Conservation (phyloP, 2,113 vertebrate species). For the Athene cunicularia region DNA sequence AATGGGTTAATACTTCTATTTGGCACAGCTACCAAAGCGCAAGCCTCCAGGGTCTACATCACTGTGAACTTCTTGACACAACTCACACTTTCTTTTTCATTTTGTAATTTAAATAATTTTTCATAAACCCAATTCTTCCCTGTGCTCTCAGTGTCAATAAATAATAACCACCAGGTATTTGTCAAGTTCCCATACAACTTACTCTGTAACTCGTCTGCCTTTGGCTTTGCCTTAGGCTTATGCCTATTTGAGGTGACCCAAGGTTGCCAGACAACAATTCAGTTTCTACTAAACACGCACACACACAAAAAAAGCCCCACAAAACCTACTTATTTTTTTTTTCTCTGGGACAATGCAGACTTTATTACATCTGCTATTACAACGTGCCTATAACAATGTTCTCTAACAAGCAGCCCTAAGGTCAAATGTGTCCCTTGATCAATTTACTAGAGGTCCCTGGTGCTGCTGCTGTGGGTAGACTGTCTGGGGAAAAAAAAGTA, state of each 20-base stretch:
- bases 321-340: not conserved
- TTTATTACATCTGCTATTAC: constrained; percentile 59
- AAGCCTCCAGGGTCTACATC: not conserved
- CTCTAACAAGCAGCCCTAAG: constrained; percentile 61
- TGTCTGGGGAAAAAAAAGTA: not conserved
- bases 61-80: not conserved
- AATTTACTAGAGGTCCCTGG: constrained; percentile 46
- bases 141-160: not conserved
- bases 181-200: not conserved
- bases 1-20: too few species aligned
- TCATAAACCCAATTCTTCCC: not conserved
- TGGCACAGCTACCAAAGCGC: not conserved
- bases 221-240: constrained; percentile 41
- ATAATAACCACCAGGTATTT: not conserved
- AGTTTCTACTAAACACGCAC: not conserved
- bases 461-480: constrained; percentile 19
- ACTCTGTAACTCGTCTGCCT: not conserved
- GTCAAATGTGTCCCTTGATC: constrained; percentile 62
- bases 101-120: not conserved
- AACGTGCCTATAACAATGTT: constrained; percentile 10
- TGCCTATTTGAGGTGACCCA: not conserved
- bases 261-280: constrained; percentile 39
- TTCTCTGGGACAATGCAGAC: not conserved
- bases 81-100: not conserved
- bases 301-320: not conserved